Evolutionary conservation across 2,888 invertebrate genomes (phyloP), one percentile per base, ranked within the genome.

Genomic region (Aelia acuminata): DNA sequence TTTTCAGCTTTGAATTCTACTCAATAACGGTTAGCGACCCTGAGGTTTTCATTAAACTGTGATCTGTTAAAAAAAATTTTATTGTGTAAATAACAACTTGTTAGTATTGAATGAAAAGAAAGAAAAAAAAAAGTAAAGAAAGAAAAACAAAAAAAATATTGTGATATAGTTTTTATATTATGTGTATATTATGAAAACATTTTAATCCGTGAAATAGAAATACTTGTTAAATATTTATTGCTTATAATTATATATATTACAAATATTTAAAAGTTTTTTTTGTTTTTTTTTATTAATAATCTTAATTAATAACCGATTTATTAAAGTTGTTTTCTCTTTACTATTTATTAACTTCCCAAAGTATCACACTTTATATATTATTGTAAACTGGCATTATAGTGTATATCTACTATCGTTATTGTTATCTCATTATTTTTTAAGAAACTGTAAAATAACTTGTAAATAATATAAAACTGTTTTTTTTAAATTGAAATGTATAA

Each of bases 151-250:
- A 48, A 48, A 84, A 85, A 53, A 35, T 48, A 26, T 70, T 87
- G 87, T 87, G 87, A 87, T 87, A 57, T 87, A 87, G 87, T 70
- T 87, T 87, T 87, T 87, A 63, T 53, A 39, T 63, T 47, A 47
- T 70, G 63, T 70, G 63, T 70, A 70, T 70, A 70, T 87, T 63
- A 63, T 43, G 63, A 87, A 63, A 70, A 87, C 70, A 87, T 63
- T 87, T 87, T 87, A 63, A 87, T 63, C 70, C 48, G 43, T 80
- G 80, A 26, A 85, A 85, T 50, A 70, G 48, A 84, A 84, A 70
- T 63, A 70, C 70, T 70, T 87, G 63, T 87, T 87, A 31, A 47
- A 87, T 87, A 87, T 87, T 87, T 87, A 87, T 87, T 87, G n/a
- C 31, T 80, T 80, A 80, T 80, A 70, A 70, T 70, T 70, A 80